Percentiles rank a stretch among this genome's conserved stretches.
Conservation (phyloP, 1,140 invertebrate genomes). For the Heliconius congener region DNA sequence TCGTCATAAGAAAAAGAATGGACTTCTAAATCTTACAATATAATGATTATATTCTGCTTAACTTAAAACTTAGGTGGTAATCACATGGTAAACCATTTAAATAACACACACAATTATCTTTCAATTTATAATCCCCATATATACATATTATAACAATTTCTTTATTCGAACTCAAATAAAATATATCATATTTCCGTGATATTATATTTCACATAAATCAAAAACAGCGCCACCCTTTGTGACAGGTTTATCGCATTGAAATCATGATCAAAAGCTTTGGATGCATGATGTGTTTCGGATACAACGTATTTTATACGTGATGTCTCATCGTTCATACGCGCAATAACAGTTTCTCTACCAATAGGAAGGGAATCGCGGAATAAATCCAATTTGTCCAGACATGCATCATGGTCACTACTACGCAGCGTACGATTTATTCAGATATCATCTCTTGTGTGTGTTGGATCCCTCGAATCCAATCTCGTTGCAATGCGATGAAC, state of each 20-base stretch:
- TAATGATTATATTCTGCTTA: too few relatives aligned
- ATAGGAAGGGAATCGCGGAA: conserved; percentile 66
- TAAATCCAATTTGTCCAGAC: conserved; percentile 78
- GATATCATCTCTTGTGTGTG: conserved; percentile 23
- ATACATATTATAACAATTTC: too few relatives aligned
- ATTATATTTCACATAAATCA: conserved; percentile 49
- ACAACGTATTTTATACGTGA: conserved; percentile 74
- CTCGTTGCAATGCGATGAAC: not conserved
- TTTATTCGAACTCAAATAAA: conserved; percentile 6
- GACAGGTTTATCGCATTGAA: conserved; percentile 59
- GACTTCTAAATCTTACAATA: too few relatives aligned
- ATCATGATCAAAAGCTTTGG: conserved; percentile 58
- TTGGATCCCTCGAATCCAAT: conserved; percentile 6
- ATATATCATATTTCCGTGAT: conserved; percentile 22
- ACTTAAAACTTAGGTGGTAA: too few relatives aligned
- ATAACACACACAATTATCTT: too few relatives aligned
- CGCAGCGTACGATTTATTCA: conserved; percentile 67
- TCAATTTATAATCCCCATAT: too few relatives aligned
- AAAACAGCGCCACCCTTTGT: conserved; percentile 42
- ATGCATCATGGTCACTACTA: conserved; percentile 70
- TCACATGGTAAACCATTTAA: too few relatives aligned
- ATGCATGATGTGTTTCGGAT: conserved; percentile 64
- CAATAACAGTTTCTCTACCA: conserved; percentile 75
- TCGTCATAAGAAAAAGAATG: too few relatives aligned
- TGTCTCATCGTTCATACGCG: conserved; percentile 77